phyloP scores from a whole-genome alignment of 1,140 invertebrate genomes.

The Sitophilus oryzae region DNA sequence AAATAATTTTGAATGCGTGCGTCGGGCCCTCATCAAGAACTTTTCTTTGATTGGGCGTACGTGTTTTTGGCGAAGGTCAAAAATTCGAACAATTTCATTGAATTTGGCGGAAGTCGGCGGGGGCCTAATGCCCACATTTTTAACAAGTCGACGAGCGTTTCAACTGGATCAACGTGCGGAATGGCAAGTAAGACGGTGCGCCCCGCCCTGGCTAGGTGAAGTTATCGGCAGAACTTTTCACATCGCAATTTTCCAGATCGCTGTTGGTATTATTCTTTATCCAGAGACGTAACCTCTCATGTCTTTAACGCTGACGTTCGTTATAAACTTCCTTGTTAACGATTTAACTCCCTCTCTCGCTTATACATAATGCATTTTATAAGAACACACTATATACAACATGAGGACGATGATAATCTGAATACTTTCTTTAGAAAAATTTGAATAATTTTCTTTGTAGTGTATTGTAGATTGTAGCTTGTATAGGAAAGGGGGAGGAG shows the following conservation, averaged over 20 bases:
- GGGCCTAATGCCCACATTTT: slow-evolving; percentile 24
- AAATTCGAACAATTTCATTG: slow-evolving; percentile 29
- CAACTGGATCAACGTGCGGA: slow-evolving; percentile 22
- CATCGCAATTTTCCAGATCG: slow-evolving; percentile 27
- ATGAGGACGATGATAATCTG: no score
- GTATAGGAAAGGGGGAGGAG: no score
- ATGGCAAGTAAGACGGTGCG: slow-evolving; percentile 20
- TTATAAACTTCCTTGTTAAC: no score
- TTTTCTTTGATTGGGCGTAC: slow-evolving; percentile 26
- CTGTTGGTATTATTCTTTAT: slow-evolving; percentile 28
- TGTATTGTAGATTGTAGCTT: no score
- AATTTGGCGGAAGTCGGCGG: slow-evolving; percentile 26
- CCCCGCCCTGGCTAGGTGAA: slow-evolving; percentile 17
- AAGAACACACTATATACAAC: no score
- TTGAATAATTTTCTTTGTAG: no score
- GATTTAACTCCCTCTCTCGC: no score
- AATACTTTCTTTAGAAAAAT: no score
- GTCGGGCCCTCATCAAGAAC: slow-evolving; percentile 27
- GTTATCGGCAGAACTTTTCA: slow-evolving; percentile 22
- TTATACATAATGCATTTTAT: no score
- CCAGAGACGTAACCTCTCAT: slow-evolving; percentile 13
- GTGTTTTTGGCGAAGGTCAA: slow-evolving; percentile 30
- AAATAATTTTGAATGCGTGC: slow-evolving; percentile 27
- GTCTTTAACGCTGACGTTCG: neutral
- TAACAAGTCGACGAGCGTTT: slow-evolving; percentile 28